Evolutionary conservation across 1,140 invertebrate genomes (phyloP).

Genomic region (Philotrypesis tridentata): DNA sequence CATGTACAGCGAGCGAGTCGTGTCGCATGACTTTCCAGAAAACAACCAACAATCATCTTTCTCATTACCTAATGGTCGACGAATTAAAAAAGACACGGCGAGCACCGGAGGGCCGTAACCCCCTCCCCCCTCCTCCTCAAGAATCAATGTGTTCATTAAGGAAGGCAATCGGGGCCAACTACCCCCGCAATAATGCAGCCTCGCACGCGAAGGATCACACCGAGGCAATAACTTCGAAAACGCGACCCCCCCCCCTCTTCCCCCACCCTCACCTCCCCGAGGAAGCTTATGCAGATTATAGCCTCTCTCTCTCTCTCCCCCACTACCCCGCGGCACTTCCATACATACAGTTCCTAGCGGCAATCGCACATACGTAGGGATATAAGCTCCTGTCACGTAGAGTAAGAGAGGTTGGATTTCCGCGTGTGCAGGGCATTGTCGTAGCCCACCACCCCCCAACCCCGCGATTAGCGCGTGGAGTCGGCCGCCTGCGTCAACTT

Average conservation of each 20-base stretch:
- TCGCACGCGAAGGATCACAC: not conserved
- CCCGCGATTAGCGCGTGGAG: constrained; percentile 2
- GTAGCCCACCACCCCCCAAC: too few species aligned
- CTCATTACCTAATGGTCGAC: not conserved
- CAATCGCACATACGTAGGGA: not conserved
- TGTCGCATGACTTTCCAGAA: not conserved
- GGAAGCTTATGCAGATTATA: constrained; percentile 35
- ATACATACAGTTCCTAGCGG: not conserved
- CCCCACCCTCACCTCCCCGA: not conserved
- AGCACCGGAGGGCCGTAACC: not conserved
- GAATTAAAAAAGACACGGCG: not conserved
- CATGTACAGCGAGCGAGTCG: too few species aligned
- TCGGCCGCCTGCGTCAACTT: constrained; percentile 25
- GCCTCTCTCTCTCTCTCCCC: not conserved
- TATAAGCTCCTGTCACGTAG: not conserved
- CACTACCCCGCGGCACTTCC: not conserved
- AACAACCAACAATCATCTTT: not conserved
- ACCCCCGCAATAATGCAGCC: not conserved
- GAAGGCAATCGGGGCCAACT: constrained; percentile 9
- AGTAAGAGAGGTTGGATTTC: constrained; percentile 39
- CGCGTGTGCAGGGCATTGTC: constrained; percentile 16
- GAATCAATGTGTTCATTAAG: constrained; percentile 16
- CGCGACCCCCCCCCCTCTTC: too few species aligned
- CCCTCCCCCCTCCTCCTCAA: not conserved
- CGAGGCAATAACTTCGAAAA: constrained; percentile 22